A percentile compares a stretch with the other conserved stretches of the same genome.
Conservation (phyloP, 2,113 vertebrate genomes). For the Cnemophilus loriae region DNA sequence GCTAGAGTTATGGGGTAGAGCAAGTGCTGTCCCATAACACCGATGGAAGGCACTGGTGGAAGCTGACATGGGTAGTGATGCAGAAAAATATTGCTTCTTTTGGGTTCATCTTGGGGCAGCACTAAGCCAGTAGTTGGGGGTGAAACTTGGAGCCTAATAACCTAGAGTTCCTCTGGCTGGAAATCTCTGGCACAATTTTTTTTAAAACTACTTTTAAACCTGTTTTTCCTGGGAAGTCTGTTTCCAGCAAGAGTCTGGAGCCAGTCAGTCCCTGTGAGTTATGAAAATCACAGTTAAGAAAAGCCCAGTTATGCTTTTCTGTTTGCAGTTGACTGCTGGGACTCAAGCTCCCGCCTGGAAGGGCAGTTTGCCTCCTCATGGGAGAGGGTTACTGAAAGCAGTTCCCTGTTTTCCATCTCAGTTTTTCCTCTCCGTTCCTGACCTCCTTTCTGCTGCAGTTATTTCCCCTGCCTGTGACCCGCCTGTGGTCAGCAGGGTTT, state of each 20-base stretch:
- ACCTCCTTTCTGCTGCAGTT: background rate
- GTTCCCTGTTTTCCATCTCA: background rate
- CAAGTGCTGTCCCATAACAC: background rate
- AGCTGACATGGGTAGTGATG: background rate
- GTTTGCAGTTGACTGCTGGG: background rate
- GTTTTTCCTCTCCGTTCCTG: background rate
- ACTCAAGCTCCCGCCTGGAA: background rate
- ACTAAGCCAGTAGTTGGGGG: background rate
- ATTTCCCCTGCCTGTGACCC: background rate
- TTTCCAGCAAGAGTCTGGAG: background rate
- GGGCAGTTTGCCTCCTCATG: background rate
- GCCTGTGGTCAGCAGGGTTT: background rate
- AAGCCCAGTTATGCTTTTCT: background rate
- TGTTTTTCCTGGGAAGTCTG: background rate
- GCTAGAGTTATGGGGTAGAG: background rate
- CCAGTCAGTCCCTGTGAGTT: background rate
- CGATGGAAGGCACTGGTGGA: background rate
- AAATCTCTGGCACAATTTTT: background rate
- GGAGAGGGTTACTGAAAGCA: background rate
- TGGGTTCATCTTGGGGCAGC: background rate
- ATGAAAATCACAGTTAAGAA: background rate
- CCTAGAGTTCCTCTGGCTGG: background rate
- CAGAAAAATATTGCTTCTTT: background rate
- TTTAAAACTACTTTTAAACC: background rate
- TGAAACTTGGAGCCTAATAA: background rate